phyloP scores from a whole-genome alignment of 2,113 vertebrate genomes.

The Leucopternis melanops region DNA sequence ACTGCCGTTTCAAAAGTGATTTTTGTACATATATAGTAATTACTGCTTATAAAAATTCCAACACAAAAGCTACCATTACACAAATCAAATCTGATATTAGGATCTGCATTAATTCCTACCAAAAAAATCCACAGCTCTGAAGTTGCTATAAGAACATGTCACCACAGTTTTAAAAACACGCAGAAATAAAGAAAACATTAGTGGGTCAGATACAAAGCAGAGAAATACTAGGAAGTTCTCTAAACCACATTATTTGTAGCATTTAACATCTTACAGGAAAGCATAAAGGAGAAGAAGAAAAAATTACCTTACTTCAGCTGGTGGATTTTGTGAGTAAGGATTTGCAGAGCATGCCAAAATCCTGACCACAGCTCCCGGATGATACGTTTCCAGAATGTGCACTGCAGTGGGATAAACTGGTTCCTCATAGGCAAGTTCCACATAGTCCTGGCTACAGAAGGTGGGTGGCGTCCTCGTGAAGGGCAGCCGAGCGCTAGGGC shows the following conservation, averaged over 20 bases:
- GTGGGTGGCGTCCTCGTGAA: conserved; percentile 83
- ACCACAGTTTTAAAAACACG: not conserved
- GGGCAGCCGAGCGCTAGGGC: conserved; percentile 78
- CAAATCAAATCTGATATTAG: not conserved
- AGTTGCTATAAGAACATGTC: not conserved
- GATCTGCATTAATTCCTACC: not conserved
- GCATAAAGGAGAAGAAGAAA: not conserved
- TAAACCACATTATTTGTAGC: not conserved
- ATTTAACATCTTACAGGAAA: not conserved
- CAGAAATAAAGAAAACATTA: not conserved
- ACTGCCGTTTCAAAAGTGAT: not conserved
- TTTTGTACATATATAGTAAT: not conserved
- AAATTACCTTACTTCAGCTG: conserved; percentile 90
- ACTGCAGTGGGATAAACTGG: conserved; percentile 93
- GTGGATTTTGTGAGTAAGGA: conserved; percentile 89
- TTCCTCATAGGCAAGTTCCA: conserved; percentile 94
- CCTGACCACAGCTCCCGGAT: conserved; percentile 92
- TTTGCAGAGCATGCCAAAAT: conserved; percentile 96
- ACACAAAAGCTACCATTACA: not conserved
- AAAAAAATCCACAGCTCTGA: not conserved
- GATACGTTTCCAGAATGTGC: conserved; percentile 95
- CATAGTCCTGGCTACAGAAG: conserved; percentile 93
- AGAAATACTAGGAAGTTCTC: not conserved
- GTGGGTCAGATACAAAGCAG: not conserved
- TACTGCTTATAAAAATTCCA: not conserved